A percentile compares a stretch with the other conserved stretches of the same genome.
Conservation (phyloP, 2,113 vertebrate species). For the Platichthys stellatus region DNA sequence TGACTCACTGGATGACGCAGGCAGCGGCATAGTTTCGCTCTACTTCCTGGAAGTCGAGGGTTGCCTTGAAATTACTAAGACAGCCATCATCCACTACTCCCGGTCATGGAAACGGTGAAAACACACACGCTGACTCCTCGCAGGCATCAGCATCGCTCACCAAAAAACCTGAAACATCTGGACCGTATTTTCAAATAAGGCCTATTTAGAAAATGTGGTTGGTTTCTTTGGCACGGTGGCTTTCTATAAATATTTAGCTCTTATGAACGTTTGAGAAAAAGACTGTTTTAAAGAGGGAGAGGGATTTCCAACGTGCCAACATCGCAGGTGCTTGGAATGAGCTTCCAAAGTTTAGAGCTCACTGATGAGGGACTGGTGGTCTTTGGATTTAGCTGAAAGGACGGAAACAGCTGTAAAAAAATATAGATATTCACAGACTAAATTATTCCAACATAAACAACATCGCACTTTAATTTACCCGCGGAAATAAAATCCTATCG, state of each 20-base stretch:
- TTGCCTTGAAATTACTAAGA: constrained; percentile 72
- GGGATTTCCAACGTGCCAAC: constrained; percentile 47
- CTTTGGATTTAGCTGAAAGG: background rate
- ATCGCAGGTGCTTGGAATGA: constrained; percentile 65
- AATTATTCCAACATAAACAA: constrained; percentile 3
- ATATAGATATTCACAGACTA: background rate
- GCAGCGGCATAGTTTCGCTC: constrained; percentile 64
- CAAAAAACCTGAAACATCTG: constrained; percentile 67
- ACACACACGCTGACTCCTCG: constrained; percentile 54
- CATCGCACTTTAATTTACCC: background rate
- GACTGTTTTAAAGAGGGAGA: constrained; percentile 49
- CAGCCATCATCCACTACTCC: constrained; percentile 35
- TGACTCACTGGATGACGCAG: constrained; percentile 79
- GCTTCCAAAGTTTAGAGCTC: constrained; percentile 10
- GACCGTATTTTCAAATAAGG: constrained; percentile 65
- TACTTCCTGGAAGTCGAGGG: constrained; percentile 75
- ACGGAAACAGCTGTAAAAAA: background rate
- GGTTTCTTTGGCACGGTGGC: constrained; percentile 68
- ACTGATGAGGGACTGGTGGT: constrained; percentile 3
- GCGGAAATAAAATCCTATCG: background rate
- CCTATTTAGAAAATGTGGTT: constrained; percentile 79
- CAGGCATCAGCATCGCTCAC: constrained; percentile 37
- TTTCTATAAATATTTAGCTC: constrained; percentile 77
- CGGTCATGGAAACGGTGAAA: constrained; percentile 77
- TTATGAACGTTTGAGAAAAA: constrained; percentile 59